Percentiles rank a stretch among this genome's conserved stretches.
Evolutionary conservation across 2,888 invertebrate genomes (phyloP).

Genomic region (Agonopterix heracliana): DNA sequence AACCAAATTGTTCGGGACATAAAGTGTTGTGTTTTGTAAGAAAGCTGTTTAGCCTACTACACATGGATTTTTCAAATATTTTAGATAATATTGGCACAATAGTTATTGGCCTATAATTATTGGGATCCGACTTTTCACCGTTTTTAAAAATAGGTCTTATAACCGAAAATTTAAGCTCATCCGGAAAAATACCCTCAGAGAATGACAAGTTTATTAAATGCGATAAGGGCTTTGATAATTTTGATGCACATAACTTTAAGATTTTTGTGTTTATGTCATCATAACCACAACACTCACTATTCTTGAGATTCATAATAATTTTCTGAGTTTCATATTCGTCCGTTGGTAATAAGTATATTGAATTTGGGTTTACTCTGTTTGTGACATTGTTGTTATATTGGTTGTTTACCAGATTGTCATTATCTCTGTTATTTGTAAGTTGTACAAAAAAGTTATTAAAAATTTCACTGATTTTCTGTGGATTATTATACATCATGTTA

Average conservation of each 20-base stretch:
- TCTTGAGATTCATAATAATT: too few species aligned
- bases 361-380: not conserved
- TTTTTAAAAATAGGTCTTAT: not conserved
- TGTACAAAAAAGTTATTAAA: not conserved
- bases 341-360: not conserved
- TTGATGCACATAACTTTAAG: not conserved
- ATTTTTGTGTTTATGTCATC: not conserved
- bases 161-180: not conserved
- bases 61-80: constrained; percentile 1
- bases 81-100: not conserved
- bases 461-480: not conserved
- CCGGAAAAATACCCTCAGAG: not conserved
- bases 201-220: not conserved
- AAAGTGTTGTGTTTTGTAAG: not conserved
- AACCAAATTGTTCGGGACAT: not conserved
- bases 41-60: not conserved
- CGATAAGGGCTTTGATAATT: not conserved
- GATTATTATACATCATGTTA: not conserved
- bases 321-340: not conserved
- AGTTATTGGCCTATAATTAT: constrained; percentile 1
- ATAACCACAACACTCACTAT: not conserved
- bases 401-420: not conserved
- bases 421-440: not conserved
- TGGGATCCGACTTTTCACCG: too few species aligned
- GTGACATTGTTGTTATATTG: not conserved